Evolutionary conservation across 2,888 invertebrate genomes (phyloP), one percentile per base, ranked within the genome.

Genomic region (Theretra japonica): DNA sequence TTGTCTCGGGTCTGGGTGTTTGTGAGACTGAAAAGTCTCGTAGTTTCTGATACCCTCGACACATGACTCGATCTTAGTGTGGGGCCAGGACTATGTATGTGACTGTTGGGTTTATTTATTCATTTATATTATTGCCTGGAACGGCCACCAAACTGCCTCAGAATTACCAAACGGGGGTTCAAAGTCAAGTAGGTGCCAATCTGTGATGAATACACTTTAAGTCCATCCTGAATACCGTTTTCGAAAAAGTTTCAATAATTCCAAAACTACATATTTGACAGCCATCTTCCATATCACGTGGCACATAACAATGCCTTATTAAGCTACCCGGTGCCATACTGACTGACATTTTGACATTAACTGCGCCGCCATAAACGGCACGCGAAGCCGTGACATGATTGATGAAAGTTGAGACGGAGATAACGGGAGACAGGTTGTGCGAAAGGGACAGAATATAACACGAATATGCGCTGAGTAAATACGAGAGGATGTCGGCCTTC

Each of bases 301-400:
- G 58, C 17, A 58, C 23, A 15, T 25, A 21, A 23, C 15, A 25
- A 15, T 23, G 58, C 58, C 58, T 58, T 58, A 25, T 28, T 23
- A 25, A 53, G 53, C 53, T n/a, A 53, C 48, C 48, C 5, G 53
- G 19, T 53, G 53, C 19, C 41, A 21, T 41, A 62, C 41, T 41
- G 62, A 41, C 62, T 23, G 65, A 65, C 23, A 48, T 65, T 62
- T 65, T 48, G 48, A 41, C 65, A 48, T 48, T 48, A 23, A 65
- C 48, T 65, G 60, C 33, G 30, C 30, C 30, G 15, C 65, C 65
- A 65, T 48, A 65, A 23, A 65, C 65, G 48, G 48, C 48, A 65
- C 65, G 65, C 23, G 60, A 48, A 48, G 65, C 48, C 65, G 65
- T 65, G 48, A 48, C 65, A 65, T 65, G 41, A 65, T 48, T 65